Evolutionary conservation across 2,113 vertebrate species (phyloP), one percentile per base, ranked within the genome.

Genomic region (Piaya cayana): DNA sequence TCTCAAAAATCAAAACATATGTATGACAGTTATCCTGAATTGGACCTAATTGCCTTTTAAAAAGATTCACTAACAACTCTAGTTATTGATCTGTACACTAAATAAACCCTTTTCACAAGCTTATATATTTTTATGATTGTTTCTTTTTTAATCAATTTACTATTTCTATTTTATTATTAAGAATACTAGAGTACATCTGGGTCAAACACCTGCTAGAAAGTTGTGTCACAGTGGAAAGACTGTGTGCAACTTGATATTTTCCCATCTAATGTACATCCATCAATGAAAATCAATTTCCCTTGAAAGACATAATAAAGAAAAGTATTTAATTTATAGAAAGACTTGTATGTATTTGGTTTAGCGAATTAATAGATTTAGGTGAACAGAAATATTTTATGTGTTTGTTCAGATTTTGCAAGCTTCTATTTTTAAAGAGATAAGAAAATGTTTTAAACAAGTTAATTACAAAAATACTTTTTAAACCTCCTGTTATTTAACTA

Each of bases 221-320:
- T 45, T 60, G 17, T 63, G n/a, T 36, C 19, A 12, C 19, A 45
- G 7, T 64, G n/a, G n/a, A 69, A 86, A 88, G 18, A 55, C 8
- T 63, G 27, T 26, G 56, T 65, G 88, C 3, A 92, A 52, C 21
- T 82, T 82, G 32, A 42, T 83, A 64, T 93, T 92, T 87, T 80
- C 67, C 86, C 32, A 72, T 56, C 26, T 80, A 88, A 42, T 63
- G 76, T 12, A 60, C 68, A 90, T 42, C 30, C 37, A 88, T 95
- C 92, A 93, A 82, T 75, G 56, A 71, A 92, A 96, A 93, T 50
- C 14, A 76, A 39, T 87, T 94, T 88, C 32, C 60, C 56, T 27
- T 68, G 18, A 11, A 82, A 90, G 82, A 90, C 56, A 64, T 68
- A 94, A 93, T 93, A 72, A 60, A 58, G 8, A 79, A 90, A 75